These are phyloP conservation scores for Alviniconcha marisindica DNA, from an alignment of 1,140 invertebrate species.

Conservation along the genomic window DNA sequence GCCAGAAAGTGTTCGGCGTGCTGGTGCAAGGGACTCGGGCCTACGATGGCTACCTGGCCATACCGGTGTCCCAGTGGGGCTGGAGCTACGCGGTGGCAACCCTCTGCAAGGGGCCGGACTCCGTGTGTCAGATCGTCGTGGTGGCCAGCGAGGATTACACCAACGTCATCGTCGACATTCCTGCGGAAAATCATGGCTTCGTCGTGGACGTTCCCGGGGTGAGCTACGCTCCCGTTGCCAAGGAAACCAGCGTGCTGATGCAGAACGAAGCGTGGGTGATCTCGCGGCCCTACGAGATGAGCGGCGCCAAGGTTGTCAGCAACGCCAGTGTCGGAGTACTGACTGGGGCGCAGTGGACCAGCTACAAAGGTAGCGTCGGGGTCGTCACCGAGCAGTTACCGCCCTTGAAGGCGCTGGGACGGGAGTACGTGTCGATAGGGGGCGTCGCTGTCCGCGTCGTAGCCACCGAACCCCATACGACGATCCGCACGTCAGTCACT, in stretches of 20 bases:
- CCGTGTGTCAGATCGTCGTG: slow-evolving; percentile 14
- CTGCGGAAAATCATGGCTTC: not conserved
- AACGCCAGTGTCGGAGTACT: not conserved
- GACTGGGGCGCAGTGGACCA: slow-evolving; percentile 24
- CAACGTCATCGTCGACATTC: not conserved
- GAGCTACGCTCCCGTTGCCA: not conserved
- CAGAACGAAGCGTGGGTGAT: slow-evolving; percentile 6
- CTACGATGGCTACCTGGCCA: slow-evolving; percentile 19
- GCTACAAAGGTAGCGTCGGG: not conserved
- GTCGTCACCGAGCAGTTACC: slow-evolving; percentile 20
- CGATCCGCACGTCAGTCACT: not conserved
- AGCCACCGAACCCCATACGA: slow-evolving; percentile 7
- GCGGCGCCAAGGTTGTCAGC: not conserved
- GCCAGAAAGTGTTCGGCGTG: slow-evolving; percentile 8
- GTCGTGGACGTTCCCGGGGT: not conserved
- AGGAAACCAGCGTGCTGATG: not conserved
- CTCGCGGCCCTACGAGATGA: not conserved
- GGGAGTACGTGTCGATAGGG: not conserved
- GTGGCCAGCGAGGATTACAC: slow-evolving; percentile 8
- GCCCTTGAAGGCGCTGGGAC: not conserved
- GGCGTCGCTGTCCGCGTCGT: slow-evolving; percentile 5
- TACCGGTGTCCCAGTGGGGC: slow-evolving; percentile 17
- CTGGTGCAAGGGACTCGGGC: not conserved
- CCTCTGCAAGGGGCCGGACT: not conserved
- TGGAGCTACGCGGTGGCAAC: not conserved